These are phyloP conservation scores for Drosophila incognita DNA, from an alignment of 2,888 invertebrate species.

Conservation along the genomic window DNA sequence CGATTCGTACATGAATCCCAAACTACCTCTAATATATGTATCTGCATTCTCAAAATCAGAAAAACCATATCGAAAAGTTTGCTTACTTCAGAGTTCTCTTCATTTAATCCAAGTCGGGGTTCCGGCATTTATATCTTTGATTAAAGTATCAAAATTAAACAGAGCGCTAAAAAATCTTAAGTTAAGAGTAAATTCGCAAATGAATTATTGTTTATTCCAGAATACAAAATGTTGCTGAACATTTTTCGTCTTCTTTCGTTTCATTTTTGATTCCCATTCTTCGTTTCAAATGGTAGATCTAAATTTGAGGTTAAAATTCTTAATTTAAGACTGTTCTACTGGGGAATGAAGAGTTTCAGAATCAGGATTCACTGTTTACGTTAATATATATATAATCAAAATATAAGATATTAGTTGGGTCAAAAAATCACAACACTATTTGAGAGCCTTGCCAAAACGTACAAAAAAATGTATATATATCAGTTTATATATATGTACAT, in stretches of 20 bases:
- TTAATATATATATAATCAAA: neutral
- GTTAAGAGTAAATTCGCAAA: neutral
- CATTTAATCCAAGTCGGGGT: neutral
- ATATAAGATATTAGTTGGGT: rapidly evolving
- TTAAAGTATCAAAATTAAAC: neutral
- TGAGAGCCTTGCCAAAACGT: no score
- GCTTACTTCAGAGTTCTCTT: neutral
- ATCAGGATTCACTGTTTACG: neutral
- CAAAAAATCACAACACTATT: neutral
- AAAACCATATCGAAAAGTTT: neutral
- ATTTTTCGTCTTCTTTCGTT: neutral
- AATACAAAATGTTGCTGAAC: neutral
- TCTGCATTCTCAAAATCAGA: neutral
- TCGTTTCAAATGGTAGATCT: neutral
- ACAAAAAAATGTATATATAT: neutral
- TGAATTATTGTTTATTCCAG: neutral
- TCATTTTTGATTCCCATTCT: neutral
- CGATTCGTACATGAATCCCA: neutral
- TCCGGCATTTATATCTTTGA: neutral
- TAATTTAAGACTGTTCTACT: neutral
- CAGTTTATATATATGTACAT: neutral
- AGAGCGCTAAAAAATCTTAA: neutral
- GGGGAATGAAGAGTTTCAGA: neutral
- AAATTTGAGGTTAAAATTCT: neutral
- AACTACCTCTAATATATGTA: neutral